Evolutionary conservation across 2,797 vertebrate species (phyloP).

Genomic region (Sebastes hubbsi): DNA sequence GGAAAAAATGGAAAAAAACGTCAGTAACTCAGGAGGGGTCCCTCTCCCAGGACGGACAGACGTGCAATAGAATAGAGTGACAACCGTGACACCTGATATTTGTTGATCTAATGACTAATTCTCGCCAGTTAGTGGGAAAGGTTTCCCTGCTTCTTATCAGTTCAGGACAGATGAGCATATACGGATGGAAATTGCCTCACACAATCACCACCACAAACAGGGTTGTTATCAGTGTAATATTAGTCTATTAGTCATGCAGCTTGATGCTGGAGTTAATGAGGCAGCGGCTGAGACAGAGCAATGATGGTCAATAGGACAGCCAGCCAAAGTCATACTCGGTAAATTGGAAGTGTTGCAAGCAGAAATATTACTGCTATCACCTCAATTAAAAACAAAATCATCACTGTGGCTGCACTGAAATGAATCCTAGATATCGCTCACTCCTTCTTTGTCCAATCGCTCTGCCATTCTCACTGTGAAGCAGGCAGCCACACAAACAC

Average conservation of each 20-base stretch:
- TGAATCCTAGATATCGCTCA: constrained; percentile 20
- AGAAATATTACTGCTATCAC: constrained; percentile 2
- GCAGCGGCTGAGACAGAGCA: constrained; percentile 21
- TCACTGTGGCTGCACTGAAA: constrained; percentile 1
- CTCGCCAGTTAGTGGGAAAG: constrained; percentile 54
- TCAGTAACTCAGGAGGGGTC: background rate
- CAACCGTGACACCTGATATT: constrained; percentile 48
- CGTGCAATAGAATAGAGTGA: background rate
- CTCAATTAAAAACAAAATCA: background rate
- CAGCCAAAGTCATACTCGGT: background rate
- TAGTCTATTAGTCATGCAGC: constrained; percentile 68
- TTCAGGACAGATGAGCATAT: constrained; percentile 61
- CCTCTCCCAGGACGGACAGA: background rate
- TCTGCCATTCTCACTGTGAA: constrained; percentile 14
- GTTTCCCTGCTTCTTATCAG: constrained; percentile 66
- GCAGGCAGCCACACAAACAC: constrained; percentile 50
- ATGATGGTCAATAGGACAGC: constrained; percentile 12
- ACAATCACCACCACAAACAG: constrained; percentile 69
- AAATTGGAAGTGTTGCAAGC: background rate
- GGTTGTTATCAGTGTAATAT: constrained; percentile 76
- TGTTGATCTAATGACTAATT: constrained; percentile 68
- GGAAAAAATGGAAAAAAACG: background rate
- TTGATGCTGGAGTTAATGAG: constrained; percentile 62
- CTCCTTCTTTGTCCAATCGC: constrained; percentile 26
- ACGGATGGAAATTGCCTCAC: constrained; percentile 71